These are phyloP conservation scores for Zoanthus solanderi DNA, from an alignment of 92 coral and sea anemone species.

Conservation along the genomic window DNA sequence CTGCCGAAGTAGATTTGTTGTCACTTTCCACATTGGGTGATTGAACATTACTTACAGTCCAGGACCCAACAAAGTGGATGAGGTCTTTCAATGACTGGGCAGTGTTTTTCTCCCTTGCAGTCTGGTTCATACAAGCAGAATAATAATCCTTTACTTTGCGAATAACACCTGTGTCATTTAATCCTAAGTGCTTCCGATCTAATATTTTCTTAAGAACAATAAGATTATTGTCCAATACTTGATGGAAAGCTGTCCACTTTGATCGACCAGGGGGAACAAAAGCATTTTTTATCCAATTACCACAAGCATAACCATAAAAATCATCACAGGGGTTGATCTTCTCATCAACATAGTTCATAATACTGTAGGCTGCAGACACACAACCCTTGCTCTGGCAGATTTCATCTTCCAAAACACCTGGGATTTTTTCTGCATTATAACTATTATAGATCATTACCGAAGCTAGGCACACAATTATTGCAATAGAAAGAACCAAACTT, in stretches of 20 bases:
- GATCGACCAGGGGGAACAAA: conserved; percentile 78
- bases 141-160: conserved; percentile 82
- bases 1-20: conserved; percentile 47
- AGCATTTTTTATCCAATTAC: conserved; percentile 77
- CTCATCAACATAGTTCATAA: conserved; percentile 82
- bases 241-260: conserved; percentile 93
- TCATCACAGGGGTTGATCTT: conserved; percentile 86
- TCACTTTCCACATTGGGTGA: conserved; percentile 17
- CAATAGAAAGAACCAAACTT: conserved; percentile 73
- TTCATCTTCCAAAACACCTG: conserved; percentile 32
- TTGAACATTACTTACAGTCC: conserved; percentile 67
- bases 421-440: conserved; percentile 31
- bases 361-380: conserved; percentile 85
- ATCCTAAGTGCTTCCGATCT: conserved; percentile 58
- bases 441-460: conserved; percentile 73
- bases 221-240: conserved; percentile 78
- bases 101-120: conserved; percentile 66
- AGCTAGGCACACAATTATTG: conserved; percentile 72
- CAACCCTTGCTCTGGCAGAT: conserved; percentile 87
- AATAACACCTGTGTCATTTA: conserved; percentile 71
- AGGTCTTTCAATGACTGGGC: conserved; percentile 80
- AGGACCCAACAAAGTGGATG: conserved; percentile 86
- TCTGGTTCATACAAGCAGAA: conserved; percentile 81
- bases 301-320: conserved; percentile 91
- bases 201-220: conserved; percentile 79